A percentile compares a stretch with the other conserved stretches of the same genome.
These are phyloP conservation scores for Porites evermanni DNA, from an alignment of 92 coral and sea anemone genomes.

Conservation along the genomic window DNA sequence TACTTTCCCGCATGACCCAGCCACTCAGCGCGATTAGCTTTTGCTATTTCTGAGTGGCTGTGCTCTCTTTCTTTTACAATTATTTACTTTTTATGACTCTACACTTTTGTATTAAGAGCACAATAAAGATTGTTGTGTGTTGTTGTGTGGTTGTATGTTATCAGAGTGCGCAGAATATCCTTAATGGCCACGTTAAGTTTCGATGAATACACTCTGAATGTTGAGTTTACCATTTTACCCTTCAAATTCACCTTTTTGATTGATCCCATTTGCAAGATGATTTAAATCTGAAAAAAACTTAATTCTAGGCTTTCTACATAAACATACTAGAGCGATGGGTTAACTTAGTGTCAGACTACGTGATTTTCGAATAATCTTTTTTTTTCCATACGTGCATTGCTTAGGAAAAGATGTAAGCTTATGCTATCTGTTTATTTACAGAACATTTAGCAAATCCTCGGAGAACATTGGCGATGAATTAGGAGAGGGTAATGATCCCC, in stretches of 20 bases:
- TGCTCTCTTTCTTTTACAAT: no score
- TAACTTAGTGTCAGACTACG: neutral
- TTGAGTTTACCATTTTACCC: constrained; percentile 31
- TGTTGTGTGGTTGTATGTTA: neutral
- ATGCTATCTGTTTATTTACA: constrained; percentile 77
- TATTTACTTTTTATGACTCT: no score
- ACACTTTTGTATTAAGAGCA: no score
- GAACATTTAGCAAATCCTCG: constrained; percentile 83
- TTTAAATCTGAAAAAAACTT: neutral
- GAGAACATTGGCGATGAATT: constrained; percentile 68
- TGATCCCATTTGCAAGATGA: neutral
- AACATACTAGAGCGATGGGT: neutral
- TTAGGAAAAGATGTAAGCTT: constrained; percentile 31
- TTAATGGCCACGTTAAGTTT: constrained; percentile 38
- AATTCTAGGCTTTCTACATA: neutral
- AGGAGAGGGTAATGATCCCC: constrained; percentile 34
- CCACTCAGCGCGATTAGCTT: no score
- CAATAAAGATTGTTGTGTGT: no score
- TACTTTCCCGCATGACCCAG: no score
- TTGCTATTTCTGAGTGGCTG: no score
- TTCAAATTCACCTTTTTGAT: neutral
- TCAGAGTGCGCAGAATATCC: constrained; percentile 15
- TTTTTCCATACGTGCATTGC: constrained; percentile 33
- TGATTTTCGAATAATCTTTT: neutral
- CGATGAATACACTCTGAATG: neutral